A percentile compares a stretch with the other conserved stretches of the same genome.
Conservation (phyloP, 2,797 vertebrate genomes). For the Muscicapa striata region DNA sequence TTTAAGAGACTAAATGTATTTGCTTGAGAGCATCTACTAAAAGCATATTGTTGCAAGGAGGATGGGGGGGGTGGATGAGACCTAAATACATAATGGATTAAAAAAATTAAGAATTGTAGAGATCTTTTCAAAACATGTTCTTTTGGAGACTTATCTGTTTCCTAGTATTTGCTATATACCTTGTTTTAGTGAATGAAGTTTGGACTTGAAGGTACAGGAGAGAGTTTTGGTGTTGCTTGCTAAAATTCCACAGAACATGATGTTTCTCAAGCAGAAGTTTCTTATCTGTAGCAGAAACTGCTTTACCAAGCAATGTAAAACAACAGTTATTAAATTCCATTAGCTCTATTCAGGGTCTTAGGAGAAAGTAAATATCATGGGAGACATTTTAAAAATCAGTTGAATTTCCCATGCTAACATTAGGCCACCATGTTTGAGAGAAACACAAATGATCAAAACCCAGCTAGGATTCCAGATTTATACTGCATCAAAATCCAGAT, state of each 20-base stretch:
- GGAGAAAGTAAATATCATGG: not conserved
- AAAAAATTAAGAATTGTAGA: not conserved
- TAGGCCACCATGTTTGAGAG: not conserved
- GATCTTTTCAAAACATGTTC: not conserved
- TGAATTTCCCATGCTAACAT: not conserved
- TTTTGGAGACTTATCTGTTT: not conserved
- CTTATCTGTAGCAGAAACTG: not conserved
- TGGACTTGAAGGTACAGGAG: not conserved
- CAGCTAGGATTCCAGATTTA: not conserved
- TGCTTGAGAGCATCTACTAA: not conserved
- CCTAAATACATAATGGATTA: not conserved
- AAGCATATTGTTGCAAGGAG: not conserved
- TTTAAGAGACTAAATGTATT: not conserved
- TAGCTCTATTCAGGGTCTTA: not conserved
- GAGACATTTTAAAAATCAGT: not conserved
- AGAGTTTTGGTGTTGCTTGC: not conserved
- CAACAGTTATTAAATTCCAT: not conserved
- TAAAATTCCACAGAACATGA: not conserved
- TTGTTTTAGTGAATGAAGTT: not conserved
- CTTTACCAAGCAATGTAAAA: not conserved
- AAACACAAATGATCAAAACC: not conserved
- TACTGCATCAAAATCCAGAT: not conserved
- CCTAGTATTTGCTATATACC: not conserved
- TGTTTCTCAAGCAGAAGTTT: not conserved
- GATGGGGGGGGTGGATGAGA: not conserved